A percentile compares a stretch with the other conserved stretches of the same genome.
Conservation (phyloP, 2,888 invertebrate genomes). For the Hoplodrina blanda region DNA sequence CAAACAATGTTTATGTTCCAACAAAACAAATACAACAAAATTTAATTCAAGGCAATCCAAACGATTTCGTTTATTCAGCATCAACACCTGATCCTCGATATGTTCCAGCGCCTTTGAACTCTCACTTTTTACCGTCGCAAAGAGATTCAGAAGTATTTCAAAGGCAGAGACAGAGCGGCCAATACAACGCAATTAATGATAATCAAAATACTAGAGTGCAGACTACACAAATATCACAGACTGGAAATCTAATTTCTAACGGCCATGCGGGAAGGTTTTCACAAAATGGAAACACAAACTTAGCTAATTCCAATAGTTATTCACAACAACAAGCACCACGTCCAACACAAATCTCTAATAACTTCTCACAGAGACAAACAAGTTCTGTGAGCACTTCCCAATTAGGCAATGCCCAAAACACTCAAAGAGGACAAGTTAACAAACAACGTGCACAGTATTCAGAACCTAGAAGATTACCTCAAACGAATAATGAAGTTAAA, state of each 20-base stretch:
- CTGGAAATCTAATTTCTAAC: constrained; percentile 68
- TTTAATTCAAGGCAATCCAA: constrained; percentile 69
- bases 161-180: constrained; percentile 75
- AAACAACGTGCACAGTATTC: constrained; percentile 71
- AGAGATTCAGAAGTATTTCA: constrained; percentile 75
- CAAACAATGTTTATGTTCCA: constrained; percentile 78
- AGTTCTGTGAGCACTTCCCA: constrained; percentile 60
- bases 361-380: constrained; percentile 68
- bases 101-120: constrained; percentile 72
- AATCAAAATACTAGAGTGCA: constrained; percentile 67
- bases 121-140: constrained; percentile 65
- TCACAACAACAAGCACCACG: constrained; percentile 58
- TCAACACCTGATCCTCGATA: constrained; percentile 83
- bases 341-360: constrained; percentile 67
- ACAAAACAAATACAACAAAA: constrained; percentile 78
- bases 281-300: constrained; percentile 58
- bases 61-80: constrained; percentile 76
- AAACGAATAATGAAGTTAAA: constrained; percentile 66
- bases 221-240: constrained; percentile 65
- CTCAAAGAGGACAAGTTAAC: constrained; percentile 67
- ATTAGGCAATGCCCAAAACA: constrained; percentile 64
- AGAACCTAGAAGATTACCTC: constrained; percentile 68
- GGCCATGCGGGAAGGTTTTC: constrained; percentile 71
- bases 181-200: constrained; percentile 54
- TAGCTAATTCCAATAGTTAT: constrained; percentile 62